Evolutionary conservation across 2,113 vertebrate genomes (phyloP), one percentile per base, ranked within the genome.

Genomic region (Chaetops frenatus): DNA sequence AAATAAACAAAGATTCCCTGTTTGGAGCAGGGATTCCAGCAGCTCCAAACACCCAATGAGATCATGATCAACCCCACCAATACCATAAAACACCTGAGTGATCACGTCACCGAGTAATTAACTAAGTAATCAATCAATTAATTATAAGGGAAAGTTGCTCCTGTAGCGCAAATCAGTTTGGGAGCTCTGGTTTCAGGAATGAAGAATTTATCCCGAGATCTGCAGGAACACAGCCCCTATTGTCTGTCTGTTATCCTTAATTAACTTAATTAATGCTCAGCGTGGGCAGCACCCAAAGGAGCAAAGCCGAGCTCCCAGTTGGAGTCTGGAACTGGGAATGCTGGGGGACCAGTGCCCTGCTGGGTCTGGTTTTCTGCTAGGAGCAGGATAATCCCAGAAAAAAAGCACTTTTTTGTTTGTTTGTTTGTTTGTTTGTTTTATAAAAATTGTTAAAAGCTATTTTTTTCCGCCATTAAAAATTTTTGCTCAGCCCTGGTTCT

Each of bases 81-180:
- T 23, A 16, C 53, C 81, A n/a, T 31, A n/a, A 81, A 74, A 86
- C 86, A 91, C 57, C 80, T 27, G 45, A 81, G 73, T 1, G 60
- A 69, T 70, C 92, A 16, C 64, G 8, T 94, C 78, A 7, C 78
- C 15, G 54, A 79, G 91, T 91, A 90, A 97, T 96, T 97, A 96
- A 96, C 90, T 83, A 93, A 96, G 95, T 96, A 28, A 95, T 88
- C 91, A 61, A 95, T 97, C 62, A 94, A 97, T 96, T 96, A 97
- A 92, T 97, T 35, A 97, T 88, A 91, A 96, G 45, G 96, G 95
- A 97, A 97, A 96, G 67, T 92, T 94, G 21, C 88, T 84, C 88
- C 71, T 8, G 57, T 81, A 70, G 64, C 56, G 58, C 53, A 91
- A 95, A 97, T 97, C 95, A 90, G 28, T 96, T 73, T 8, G 71